These are phyloP conservation scores for Nezara viridula DNA, from an alignment of 2,888 invertebrate species.

Conservation along the genomic window DNA sequence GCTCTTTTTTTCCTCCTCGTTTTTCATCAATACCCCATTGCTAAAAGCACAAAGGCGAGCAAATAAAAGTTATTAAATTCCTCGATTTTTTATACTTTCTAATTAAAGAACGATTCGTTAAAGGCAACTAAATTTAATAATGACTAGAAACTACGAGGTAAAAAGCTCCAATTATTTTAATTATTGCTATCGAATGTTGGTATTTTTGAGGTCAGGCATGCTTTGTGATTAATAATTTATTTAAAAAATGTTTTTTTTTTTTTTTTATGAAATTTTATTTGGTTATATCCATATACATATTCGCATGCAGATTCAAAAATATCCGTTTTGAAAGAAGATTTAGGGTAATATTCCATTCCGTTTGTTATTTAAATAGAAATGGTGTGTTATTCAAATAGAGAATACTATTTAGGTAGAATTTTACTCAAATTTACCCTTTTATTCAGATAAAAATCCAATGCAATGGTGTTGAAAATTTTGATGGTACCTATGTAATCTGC, in stretches of 20 bases:
- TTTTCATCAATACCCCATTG: neutral
- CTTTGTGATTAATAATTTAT: too few relatives aligned
- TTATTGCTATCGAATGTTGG: neutral
- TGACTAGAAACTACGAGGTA: fast-evolving
- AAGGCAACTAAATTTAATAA: neutral
- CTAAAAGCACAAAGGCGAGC: neutral
- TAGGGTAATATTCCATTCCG: neutral
- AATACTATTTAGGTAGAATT: too few relatives aligned
- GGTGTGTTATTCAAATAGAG: too few relatives aligned
- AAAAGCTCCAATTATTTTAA: too few relatives aligned
- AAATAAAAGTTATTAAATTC: neutral
- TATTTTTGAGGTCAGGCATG: too few relatives aligned
- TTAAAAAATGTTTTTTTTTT: too few relatives aligned
- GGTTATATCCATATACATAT: too few relatives aligned
- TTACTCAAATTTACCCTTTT: too few relatives aligned
- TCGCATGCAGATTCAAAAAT: neutral
- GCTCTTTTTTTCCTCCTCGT: neutral
- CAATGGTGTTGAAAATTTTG: too few relatives aligned
- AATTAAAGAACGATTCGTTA: neutral
- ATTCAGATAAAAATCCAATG: too few relatives aligned
- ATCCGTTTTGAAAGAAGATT: neutral
- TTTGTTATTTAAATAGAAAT: neutral
- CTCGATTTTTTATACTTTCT: neutral
- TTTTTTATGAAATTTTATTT: too few relatives aligned
- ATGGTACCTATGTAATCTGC: too few relatives aligned